phyloP scores from a whole-genome alignment of 2,888 invertebrate species.

The Thera obeliscata region DNA sequence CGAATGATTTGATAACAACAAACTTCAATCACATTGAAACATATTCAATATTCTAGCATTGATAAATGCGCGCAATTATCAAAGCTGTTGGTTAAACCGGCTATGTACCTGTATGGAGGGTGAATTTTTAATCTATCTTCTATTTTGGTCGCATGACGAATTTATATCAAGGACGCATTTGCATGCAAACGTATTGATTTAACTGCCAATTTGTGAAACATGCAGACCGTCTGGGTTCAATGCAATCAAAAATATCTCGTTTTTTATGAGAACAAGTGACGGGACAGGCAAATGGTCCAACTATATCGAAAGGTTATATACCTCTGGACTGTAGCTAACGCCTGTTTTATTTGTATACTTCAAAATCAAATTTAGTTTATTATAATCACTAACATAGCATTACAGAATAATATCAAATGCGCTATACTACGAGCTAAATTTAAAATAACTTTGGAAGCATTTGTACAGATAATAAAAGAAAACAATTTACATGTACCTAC shows the following conservation, averaged over 20 bases:
- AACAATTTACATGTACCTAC: no score
- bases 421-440: no score
- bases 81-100: constrained; percentile 55
- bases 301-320: no score
- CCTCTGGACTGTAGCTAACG: no score
- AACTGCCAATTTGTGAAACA: constrained; percentile 44
- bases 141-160: constrained; percentile 49
- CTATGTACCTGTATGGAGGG: constrained; percentile 47
- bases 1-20: background rate
- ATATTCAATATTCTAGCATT: constrained; percentile 41
- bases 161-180: constrained; percentile 49
- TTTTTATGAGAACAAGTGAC: background rate
- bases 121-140: constrained; percentile 58
- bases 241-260: background rate
- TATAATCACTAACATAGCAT: no score
- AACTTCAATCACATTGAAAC: constrained; percentile 3
- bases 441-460: no score
- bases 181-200: constrained; percentile 54
- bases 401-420: no score
- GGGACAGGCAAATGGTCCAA: no score
- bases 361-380: no score
- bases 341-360: no score
- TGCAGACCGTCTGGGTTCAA: constrained; percentile 25
- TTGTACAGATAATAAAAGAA: no score
- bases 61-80: constrained; percentile 57